These are phyloP conservation scores for Choloepus didactylus DNA, from an alignment of 2,797 vertebrate genomes.

Conservation along the genomic window DNA sequence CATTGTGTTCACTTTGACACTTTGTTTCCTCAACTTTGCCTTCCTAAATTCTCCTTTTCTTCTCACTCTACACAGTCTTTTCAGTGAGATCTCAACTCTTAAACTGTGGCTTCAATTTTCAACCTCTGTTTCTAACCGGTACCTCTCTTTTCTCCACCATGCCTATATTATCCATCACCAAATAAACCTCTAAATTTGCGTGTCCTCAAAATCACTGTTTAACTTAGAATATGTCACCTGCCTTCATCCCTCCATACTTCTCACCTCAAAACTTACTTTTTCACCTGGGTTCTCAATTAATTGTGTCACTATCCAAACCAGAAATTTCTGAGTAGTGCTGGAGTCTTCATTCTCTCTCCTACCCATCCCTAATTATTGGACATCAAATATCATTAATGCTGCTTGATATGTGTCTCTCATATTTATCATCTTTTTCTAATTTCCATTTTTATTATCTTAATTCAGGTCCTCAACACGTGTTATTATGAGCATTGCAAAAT, in stretches of 20 bases:
- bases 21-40: not conserved
- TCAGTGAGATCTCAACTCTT: not conserved
- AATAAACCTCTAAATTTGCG: not conserved
- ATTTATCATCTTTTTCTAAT: not conserved
- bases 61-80: not conserved
- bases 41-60: not conserved
- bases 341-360: constrained; percentile 8
- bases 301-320: not conserved
- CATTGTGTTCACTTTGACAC: not conserved
- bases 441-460: not conserved
- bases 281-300: not conserved
- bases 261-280: not conserved
- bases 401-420: not conserved
- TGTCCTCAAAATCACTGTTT: not conserved
- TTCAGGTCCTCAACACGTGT: not conserved
- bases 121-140: not conserved
- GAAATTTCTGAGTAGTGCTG: not conserved
- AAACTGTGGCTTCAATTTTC: not conserved
- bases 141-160: not conserved
- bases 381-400: not conserved
- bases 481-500: not conserved
- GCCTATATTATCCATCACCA: not conserved
- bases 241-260: not conserved
- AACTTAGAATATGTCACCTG: not conserved
- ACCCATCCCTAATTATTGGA: not conserved